A percentile compares a stretch with the other conserved stretches of the same genome.
Conservation (phyloP, 2,113 vertebrate species). For the Panthera uncia region DNA sequence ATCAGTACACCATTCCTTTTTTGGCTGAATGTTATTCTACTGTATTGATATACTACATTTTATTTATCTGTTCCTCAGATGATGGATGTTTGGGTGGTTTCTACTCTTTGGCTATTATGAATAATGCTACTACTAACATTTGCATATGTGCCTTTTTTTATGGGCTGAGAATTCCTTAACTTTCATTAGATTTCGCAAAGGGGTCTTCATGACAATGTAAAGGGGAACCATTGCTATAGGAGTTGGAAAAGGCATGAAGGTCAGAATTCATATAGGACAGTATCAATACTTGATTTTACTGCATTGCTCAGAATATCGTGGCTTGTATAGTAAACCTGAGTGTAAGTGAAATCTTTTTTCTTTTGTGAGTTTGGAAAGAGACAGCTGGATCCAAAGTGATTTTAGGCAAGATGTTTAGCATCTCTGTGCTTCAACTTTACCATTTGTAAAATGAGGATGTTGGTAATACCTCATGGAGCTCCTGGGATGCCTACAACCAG, state of each 20-base stretch:
- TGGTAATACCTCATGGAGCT: not conserved
- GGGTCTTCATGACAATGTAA: not conserved
- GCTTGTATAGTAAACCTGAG: not conserved
- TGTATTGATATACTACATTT: not conserved
- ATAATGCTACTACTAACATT: conserved; percentile 22
- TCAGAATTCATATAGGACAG: conserved; percentile 34
- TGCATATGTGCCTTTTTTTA: conserved; percentile 1
- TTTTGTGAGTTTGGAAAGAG: conserved; percentile 2
- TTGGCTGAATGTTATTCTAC: conserved; percentile 19
- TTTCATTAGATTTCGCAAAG: conserved; percentile 46
- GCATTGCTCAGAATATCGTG: conserved; percentile 32
- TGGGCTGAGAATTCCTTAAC: not conserved
- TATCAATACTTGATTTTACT: conserved; percentile 16
- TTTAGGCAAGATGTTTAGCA: conserved; percentile 43
- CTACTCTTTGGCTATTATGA: not conserved
- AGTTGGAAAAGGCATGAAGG: not conserved
- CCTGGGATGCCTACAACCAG: conserved; percentile 24
- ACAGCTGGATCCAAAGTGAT: not conserved
- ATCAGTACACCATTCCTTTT: not conserved
- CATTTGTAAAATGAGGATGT: conserved; percentile 45
- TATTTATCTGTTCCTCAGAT: not conserved
- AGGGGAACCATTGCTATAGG: not conserved
- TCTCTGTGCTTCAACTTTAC: conserved; percentile 54
- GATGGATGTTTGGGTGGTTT: conserved; percentile 6
- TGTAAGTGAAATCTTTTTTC: conserved; percentile 18